phyloP scores from a whole-genome alignment of 2,113 vertebrate species.

The Heliornis fulica region DNA sequence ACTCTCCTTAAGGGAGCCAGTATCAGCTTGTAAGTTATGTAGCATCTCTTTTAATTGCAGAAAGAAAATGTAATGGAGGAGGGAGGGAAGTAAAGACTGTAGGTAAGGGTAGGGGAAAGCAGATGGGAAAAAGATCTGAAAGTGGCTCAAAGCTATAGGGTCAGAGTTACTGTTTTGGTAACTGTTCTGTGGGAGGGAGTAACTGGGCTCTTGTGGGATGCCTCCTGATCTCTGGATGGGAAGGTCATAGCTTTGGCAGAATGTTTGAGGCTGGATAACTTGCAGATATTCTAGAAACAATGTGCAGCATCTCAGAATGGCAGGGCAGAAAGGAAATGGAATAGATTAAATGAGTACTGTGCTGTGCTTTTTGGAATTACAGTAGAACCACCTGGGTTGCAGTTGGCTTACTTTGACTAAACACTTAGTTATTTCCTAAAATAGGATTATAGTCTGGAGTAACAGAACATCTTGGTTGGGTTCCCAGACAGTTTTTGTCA shows the following conservation, averaged over 20 bases:
- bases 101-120: not conserved
- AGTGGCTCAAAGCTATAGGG: not conserved
- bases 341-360: not conserved
- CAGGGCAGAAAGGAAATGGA: not conserved
- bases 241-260: not conserved
- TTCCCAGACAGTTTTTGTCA: not conserved
- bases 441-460: not conserved
- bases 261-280: not conserved
- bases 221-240: not conserved
- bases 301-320: not conserved
- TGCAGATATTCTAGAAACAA: not conserved
- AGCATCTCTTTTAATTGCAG: not conserved
- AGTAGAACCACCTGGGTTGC: not conserved
- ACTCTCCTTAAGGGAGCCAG: fast-evolving
- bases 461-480: not conserved
- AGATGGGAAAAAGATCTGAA: not conserved
- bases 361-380: not conserved
- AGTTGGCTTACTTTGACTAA: not conserved
- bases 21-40: not conserved
- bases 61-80: not conserved
- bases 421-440: not conserved
- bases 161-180: not conserved
- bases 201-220: not conserved
- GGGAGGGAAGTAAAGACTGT: not conserved
- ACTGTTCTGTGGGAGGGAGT: not conserved